A percentile compares a stretch with the other conserved stretches of the same genome.
Evolutionary conservation across 1,140 invertebrate species (phyloP).

Genomic region (Galleria mellonella): DNA sequence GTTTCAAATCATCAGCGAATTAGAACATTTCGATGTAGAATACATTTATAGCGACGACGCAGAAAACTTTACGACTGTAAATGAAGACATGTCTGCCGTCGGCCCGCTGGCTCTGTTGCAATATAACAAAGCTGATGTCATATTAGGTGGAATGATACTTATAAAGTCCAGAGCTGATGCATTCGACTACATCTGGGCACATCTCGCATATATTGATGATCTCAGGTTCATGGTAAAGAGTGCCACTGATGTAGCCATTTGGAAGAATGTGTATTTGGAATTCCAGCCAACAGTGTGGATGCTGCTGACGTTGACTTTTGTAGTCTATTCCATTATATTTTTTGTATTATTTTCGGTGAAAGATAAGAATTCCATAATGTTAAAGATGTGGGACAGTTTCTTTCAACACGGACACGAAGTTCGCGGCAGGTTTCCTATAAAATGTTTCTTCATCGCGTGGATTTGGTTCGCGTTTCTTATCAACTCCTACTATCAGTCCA

Average conservation of each 20-base stretch:
- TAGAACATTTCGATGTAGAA: conserved; percentile 34
- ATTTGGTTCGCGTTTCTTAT: conserved; percentile 18
- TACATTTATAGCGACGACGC: conserved; percentile 22
- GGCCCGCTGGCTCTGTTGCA: conserved; percentile 31
- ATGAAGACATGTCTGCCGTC: conserved; percentile 18
- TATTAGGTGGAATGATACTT: conserved; percentile 37
- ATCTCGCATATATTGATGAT: conserved; percentile 31
- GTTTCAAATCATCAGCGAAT: conserved; percentile 21
- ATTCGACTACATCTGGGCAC: conserved; percentile 29
- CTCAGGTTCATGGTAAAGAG: conserved; percentile 30
- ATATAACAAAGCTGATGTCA: conserved; percentile 23
- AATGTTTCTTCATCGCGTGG: conserved; percentile 15
- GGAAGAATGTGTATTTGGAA: conserved; percentile 35
- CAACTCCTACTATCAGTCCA: conserved; percentile 14
- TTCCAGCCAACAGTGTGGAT: conserved; percentile 41
- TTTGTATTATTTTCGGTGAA: conserved; percentile 15
- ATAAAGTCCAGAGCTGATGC: conserved; percentile 19
- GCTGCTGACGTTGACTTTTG: conserved; percentile 19
- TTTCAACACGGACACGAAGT: conserved; percentile 21
- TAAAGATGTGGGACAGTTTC: conserved; percentile 27
- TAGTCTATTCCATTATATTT: conserved; percentile 14
- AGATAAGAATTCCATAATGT: conserved; percentile 22
- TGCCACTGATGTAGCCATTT: conserved; percentile 20
- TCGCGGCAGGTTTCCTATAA: background rate
- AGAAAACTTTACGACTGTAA: conserved; percentile 24